Percentiles rank a stretch among this genome's conserved stretches.
These are phyloP conservation scores for Atopsyche davidsoni DNA, from an alignment of 1,140 invertebrate species.

Conservation along the genomic window DNA sequence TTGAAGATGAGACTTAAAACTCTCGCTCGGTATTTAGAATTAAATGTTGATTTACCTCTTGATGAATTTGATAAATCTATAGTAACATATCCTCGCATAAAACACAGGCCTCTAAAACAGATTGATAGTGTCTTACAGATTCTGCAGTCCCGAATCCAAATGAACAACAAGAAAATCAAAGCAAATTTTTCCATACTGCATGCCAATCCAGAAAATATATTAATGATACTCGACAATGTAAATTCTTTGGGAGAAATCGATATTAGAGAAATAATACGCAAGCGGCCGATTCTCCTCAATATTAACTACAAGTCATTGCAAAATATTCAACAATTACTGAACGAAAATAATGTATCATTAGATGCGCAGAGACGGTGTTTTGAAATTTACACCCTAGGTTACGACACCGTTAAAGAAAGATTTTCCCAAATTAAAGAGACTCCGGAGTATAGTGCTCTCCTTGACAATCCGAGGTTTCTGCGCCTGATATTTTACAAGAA, in stretches of 20 bases:
- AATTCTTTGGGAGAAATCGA: conserved; percentile 39
- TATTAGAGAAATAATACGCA: conserved; percentile 42
- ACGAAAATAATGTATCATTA: conserved; percentile 42
- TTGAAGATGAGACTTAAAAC: conserved; percentile 36
- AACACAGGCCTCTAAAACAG: conserved; percentile 43
- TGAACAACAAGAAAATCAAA: conserved; percentile 46
- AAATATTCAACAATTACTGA: conserved; percentile 43
- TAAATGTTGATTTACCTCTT: conserved; percentile 41
- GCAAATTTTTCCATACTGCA: conserved; percentile 45
- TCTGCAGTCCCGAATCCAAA: conserved; percentile 41
- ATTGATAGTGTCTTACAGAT: conserved; percentile 44
- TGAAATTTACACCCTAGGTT: conserved; percentile 42
- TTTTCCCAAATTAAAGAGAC: conserved; percentile 40
- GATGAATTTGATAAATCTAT: conserved; percentile 41
- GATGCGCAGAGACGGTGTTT: conserved; percentile 39
- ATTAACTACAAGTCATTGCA: conserved; percentile 37
- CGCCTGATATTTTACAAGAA: conserved; percentile 46
- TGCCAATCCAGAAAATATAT: conserved; percentile 43
- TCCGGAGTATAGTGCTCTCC: conserved; percentile 46
- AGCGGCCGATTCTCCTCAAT: conserved; percentile 44
- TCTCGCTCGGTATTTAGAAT: conserved; percentile 42
- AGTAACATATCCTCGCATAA: conserved; percentile 44
- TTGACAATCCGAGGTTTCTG: conserved; percentile 47
- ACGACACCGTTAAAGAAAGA: conserved; percentile 41
- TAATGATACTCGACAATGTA: conserved; percentile 42